Evolutionary conservation across 1,140 invertebrate genomes (phyloP).

Genomic region (Orchestia grillus): DNA sequence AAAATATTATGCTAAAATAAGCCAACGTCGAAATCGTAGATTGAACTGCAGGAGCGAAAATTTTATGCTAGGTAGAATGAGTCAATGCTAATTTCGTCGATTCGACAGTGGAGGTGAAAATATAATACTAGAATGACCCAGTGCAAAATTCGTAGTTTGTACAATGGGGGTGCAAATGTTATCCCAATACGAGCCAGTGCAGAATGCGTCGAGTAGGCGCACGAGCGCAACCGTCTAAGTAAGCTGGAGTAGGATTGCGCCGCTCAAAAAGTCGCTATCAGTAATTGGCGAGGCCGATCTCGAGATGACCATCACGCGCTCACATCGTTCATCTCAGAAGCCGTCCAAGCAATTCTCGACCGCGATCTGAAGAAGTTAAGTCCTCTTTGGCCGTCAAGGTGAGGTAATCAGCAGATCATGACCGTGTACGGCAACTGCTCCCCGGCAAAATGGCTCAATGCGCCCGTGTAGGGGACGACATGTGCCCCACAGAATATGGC

Average conservation of each 20-base stretch:
- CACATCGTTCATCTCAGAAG: neutral
- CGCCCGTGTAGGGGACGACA: neutral
- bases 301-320: neutral
- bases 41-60: no score
- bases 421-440: constrained; percentile 1
- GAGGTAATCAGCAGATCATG: constrained; percentile 27
- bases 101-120: no score
- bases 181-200: neutral
- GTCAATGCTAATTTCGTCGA: no score
- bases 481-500: neutral
- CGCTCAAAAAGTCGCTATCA: neutral
- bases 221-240: neutral
- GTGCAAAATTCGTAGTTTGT: no score
- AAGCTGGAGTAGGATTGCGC: neutral
- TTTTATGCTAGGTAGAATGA: no score
- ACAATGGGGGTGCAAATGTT: no score
- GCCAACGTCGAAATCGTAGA: no score
- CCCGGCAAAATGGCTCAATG: neutral
- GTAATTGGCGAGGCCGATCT: neutral
- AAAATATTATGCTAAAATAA: no score
- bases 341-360: neutral
- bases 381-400: neutral
- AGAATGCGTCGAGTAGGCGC: neutral
- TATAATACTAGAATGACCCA: no score
- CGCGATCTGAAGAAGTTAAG: neutral